These are phyloP conservation scores for Gryon sp. DNA, from an alignment of 1,140 invertebrate genomes.

Conservation along the genomic window DNA sequence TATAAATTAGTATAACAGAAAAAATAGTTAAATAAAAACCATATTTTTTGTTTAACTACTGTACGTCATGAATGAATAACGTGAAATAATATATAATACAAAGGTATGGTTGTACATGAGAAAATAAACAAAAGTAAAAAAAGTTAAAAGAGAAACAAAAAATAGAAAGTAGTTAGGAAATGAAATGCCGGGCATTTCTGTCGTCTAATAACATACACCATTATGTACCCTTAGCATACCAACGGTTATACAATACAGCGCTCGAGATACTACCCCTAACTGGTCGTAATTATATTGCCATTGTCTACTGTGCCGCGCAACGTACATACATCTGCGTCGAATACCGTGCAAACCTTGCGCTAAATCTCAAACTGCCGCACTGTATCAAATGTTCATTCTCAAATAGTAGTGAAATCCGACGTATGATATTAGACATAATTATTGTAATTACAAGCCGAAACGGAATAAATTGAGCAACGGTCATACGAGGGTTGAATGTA, in stretches of 20 bases:
- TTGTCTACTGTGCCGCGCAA: slow-evolving; percentile 65
- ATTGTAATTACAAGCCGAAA: slow-evolving; percentile 46
- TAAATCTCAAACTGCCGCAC: slow-evolving; percentile 49
- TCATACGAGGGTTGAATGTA: neutral
- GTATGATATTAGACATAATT: slow-evolving; percentile 51
- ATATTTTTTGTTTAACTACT: too few relatives aligned
- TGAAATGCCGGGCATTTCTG: slow-evolving; percentile 65
- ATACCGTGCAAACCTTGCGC: slow-evolving; percentile 61
- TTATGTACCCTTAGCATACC: slow-evolving; percentile 53
- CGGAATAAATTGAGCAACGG: slow-evolving; percentile 27
- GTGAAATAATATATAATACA: too few relatives aligned
- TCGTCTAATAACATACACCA: slow-evolving; percentile 55
- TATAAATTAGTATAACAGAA: too few relatives aligned
- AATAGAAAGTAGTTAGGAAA: slow-evolving; percentile 35
- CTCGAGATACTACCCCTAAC: slow-evolving; percentile 74
- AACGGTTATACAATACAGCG: slow-evolving; percentile 64
- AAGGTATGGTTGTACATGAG: too few relatives aligned
- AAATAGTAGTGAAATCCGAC: slow-evolving; percentile 42
- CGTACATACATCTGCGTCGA: slow-evolving; percentile 65
- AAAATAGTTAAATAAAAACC: too few relatives aligned
- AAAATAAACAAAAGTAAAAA: too few relatives aligned
- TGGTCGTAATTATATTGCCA: slow-evolving; percentile 75
- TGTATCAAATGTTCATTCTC: slow-evolving; percentile 58
- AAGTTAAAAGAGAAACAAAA: too few relatives aligned
- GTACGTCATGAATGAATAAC: too few relatives aligned